Evolutionary conservation across 2,888 invertebrate genomes (phyloP), one percentile per base, ranked within the genome.

Genomic region (Ellobium chinense): DNA sequence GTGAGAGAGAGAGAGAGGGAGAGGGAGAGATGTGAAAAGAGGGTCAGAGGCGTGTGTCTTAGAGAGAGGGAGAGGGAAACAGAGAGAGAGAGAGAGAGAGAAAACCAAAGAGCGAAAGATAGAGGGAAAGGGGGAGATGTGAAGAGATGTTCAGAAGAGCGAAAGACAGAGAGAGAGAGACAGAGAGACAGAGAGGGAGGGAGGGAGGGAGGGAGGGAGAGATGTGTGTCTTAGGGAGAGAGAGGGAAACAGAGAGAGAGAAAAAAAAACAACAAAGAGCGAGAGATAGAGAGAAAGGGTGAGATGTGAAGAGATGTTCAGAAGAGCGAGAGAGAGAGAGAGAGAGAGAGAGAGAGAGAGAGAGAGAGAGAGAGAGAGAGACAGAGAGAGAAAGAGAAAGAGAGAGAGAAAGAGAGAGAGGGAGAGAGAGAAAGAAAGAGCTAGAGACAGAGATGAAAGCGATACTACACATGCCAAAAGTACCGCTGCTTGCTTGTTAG

Each of bases 321-420:
- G 46, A n/a, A 21, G 58, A 58, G n/a, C 7, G 7, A 18, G 7
- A 18, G 7, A 46, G 46, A 7, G 18, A n/a, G 58, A 3, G 24
- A 29, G 24, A 3, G 60, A 0, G 24, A 29, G 60, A 27, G 29
- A 27, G 58, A n/a, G 18, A 31, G 63, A 31, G 4, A 7, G 60
- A 60, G 31, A 63, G 63, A 63, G 31, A 31, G 9, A 65, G 18
- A 14, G 68, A 68, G 3, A 68, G 36, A 68, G 36, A 68, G 68
- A 68, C 12, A 68, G 68, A 68, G n/a, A 46, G 70, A 70, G 54
- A 46, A 24, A 54, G 54, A 54, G 56, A 54, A 27, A 54, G 56
- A 29, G 27, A 70, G 56, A 54, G 27, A 54, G 70, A 68, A n/a
- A 37, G 36, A 68, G 34, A 37, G 37, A 37, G 34, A 68, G 68